These are phyloP conservation scores for Varroa destructor DNA, from an alignment of 1,140 invertebrate genomes.

Conservation along the genomic window DNA sequence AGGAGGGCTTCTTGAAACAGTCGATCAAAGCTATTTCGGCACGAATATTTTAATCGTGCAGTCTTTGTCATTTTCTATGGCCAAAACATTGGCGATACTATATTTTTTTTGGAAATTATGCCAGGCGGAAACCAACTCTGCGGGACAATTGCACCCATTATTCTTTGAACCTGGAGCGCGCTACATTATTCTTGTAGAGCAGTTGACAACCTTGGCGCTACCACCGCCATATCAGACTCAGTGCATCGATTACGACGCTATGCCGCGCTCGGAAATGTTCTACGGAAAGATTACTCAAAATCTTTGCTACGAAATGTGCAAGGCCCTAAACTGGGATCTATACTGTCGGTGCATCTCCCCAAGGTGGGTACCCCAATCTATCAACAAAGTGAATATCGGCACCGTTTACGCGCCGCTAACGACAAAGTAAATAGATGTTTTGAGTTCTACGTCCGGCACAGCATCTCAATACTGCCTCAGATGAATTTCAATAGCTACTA, in stretches of 20 bases:
- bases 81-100: too few relatives aligned
- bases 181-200: conserved; percentile 17
- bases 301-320: conserved; percentile 27
- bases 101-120: too few relatives aligned
- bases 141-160: conserved; percentile 13
- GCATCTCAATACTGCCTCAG: too few relatives aligned
- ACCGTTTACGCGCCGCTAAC: too few relatives aligned
- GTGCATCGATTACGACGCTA: not conserved
- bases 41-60: too few relatives aligned
- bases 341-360: not conserved
- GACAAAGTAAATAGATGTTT: too few relatives aligned
- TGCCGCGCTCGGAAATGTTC: conserved; percentile 13
- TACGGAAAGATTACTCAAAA: conserved; percentile 15
- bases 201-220: conserved; percentile 18
- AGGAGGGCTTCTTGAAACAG: too few relatives aligned
- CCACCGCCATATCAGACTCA: conserved; percentile 23
- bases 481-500: too few relatives aligned
- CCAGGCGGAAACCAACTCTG: conserved; percentile 24
- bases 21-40: too few relatives aligned
- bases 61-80: too few relatives aligned
- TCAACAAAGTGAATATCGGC: not conserved
- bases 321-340: not conserved
- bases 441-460: too few relatives aligned
- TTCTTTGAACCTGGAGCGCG: conserved; percentile 23
- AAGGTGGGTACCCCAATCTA: not conserved